A percentile compares a stretch with the other conserved stretches of the same genome.
These are phyloP conservation scores for Athalia circularis DNA, from an alignment of 2,888 invertebrate genomes.

Conservation along the genomic window DNA sequence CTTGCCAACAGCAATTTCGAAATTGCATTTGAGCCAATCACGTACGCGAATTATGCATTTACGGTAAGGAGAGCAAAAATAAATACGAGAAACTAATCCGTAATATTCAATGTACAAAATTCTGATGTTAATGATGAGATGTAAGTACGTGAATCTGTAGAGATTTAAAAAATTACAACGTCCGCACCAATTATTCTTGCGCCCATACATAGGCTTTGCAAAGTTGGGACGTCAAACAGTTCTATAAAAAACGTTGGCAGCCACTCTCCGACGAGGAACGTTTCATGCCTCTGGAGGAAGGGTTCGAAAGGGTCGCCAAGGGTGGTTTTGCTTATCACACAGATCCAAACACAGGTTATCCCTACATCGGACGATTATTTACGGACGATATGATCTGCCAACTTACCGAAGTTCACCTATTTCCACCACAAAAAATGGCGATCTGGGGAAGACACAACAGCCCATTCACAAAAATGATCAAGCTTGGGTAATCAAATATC, in stretches of 20 bases:
- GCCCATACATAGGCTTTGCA: background rate
- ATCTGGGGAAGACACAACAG: slow-evolving; percentile 61
- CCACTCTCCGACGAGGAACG: slow-evolving; percentile 60
- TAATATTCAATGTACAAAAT: background rate
- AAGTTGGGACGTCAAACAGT: slow-evolving; percentile 63
- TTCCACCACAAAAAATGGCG: slow-evolving; percentile 55
- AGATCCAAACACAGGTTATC: slow-evolving; percentile 65
- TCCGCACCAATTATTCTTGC: background rate
- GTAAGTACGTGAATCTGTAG: background rate
- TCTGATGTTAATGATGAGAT: background rate
- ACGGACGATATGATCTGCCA: slow-evolving; percentile 64
- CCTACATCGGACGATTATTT: slow-evolving; percentile 63
- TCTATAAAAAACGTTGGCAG: slow-evolving; percentile 63
- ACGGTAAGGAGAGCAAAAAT: slow-evolving; percentile 51
- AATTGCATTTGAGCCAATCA: slow-evolving; percentile 62
- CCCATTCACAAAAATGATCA: slow-evolving; percentile 65
- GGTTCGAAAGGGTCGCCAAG: slow-evolving; percentile 60
- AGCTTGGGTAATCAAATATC: slow-evolving; percentile 62
- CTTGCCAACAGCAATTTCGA: slow-evolving; percentile 60
- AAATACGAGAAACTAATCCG: too few species aligned
- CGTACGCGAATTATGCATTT: slow-evolving; percentile 60
- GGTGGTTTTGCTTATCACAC: slow-evolving; percentile 68
- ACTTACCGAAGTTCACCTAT: slow-evolving; percentile 65
- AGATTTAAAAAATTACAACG: background rate
- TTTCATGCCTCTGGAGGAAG: slow-evolving; percentile 60